Evolutionary conservation across 1,140 invertebrate species (phyloP).

Genomic region (Caenorhabditis briggsae): DNA sequence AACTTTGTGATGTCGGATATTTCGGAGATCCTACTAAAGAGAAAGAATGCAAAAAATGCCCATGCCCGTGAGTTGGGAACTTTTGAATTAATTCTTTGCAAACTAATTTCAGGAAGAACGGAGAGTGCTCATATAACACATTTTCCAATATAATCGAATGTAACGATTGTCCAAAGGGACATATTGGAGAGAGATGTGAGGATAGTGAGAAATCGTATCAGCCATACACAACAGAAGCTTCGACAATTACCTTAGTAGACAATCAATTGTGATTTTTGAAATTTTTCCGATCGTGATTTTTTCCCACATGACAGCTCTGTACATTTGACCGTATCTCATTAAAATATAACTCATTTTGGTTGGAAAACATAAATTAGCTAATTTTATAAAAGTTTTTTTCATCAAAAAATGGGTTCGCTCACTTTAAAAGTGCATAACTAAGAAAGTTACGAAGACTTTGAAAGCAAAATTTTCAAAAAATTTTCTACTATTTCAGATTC

Average conservation of each 20-base stretch:
- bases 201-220: constrained; percentile 31
- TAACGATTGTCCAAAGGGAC: constrained; percentile 38
- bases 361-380: no score
- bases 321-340: constrained; percentile 31
- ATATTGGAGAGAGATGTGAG: constrained; percentile 43
- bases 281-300: neutral
- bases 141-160: constrained; percentile 24
- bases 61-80: constrained; percentile 45
- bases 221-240: constrained; percentile 39
- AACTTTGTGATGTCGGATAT: constrained; percentile 56
- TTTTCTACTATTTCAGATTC: no score
- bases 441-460: no score
- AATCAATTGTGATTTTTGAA: constrained; percentile 23
- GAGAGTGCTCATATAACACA: constrained; percentile 36
- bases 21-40: constrained; percentile 52
- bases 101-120: neutral
- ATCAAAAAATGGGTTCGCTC: no score
- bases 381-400: no score
- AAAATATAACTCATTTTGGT: neutral
- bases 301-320: constrained; percentile 10
- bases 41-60: constrained; percentile 41
- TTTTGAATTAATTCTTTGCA: neutral
- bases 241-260: constrained; percentile 29
- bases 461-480: no score
- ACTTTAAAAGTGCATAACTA: no score